Conservation (phyloP, 2,113 vertebrate genomes). For the Dendrocopos noguchii region DNA sequence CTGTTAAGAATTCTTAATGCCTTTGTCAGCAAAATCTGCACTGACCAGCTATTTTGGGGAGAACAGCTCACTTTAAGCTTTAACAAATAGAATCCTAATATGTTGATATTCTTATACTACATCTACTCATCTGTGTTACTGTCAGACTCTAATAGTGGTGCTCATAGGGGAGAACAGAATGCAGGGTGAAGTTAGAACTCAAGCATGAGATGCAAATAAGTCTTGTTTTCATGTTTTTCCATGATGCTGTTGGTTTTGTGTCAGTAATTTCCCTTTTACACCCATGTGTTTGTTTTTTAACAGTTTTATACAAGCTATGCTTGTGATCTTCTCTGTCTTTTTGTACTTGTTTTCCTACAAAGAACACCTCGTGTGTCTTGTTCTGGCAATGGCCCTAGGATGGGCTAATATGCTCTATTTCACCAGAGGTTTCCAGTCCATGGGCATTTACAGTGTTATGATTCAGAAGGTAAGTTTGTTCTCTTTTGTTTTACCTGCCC, state of each 20-base stretch:
- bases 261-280: constrained; percentile 67
- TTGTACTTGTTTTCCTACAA: constrained; percentile 82
- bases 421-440: constrained; percentile 83
- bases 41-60: background rate
- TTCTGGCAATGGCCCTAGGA: constrained; percentile 84
- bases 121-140: background rate
- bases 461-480: constrained; percentile 80
- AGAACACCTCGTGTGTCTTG: constrained; percentile 82
- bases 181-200: background rate
- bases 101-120: background rate
- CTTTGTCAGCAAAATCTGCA: background rate
- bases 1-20: background rate
- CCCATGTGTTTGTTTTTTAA: constrained; percentile 76
- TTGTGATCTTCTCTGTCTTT: constrained; percentile 84
- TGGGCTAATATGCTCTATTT: constrained; percentile 87
- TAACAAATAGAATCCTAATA: background rate
- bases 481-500: background rate
- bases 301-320: constrained; percentile 84
- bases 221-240: background rate
- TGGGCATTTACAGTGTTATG: constrained; percentile 87
- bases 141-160: background rate
- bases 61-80: background rate
- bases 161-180: background rate
- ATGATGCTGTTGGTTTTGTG: constrained; percentile 42
- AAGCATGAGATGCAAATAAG: background rate